Percentiles rank a stretch among this genome's conserved stretches.
Conservation (phyloP, 1,140 invertebrate genomes). For the Galendromus occidentalis region DNA sequence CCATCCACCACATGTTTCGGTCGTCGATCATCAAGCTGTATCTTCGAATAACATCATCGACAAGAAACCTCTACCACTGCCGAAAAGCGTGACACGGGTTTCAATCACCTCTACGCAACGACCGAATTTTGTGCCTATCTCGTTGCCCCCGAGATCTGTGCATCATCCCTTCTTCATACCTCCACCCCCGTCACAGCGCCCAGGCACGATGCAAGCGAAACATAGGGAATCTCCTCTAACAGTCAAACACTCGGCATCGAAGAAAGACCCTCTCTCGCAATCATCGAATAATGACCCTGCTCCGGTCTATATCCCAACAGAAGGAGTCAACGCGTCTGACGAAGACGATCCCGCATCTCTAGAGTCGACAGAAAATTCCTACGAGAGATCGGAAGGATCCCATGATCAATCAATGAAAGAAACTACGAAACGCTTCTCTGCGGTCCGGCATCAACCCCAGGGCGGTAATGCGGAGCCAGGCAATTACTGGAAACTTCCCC, state of each 20-base stretch:
- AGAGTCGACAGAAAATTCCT: neutral
- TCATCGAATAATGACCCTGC: neutral
- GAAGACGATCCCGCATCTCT: neutral
- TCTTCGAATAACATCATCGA: neutral
- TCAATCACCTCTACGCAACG: neutral
- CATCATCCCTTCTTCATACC: conserved; percentile 5
- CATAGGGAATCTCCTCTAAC: too few relatives aligned
- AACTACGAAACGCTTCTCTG: neutral
- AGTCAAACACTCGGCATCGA: too few relatives aligned
- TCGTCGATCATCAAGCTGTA: neutral
- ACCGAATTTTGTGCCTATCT: neutral
- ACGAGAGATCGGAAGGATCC: too few relatives aligned
- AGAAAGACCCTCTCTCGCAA: too few relatives aligned
- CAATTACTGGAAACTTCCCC: neutral
- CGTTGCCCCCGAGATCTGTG: neutral
- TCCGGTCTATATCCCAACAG: neutral
- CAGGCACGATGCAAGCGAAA: neutral
- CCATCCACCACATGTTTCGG: neutral
- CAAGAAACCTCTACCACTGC: neutral
- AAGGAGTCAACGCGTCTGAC: neutral
- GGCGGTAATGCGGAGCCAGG: neutral
- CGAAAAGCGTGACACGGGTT: neutral
- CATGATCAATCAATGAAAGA: neutral
- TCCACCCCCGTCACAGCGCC: neutral
- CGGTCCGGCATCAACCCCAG: neutral